Evolutionary conservation across 2,888 invertebrate species (phyloP).

Genomic region (Plagodis pulveraria): DNA sequence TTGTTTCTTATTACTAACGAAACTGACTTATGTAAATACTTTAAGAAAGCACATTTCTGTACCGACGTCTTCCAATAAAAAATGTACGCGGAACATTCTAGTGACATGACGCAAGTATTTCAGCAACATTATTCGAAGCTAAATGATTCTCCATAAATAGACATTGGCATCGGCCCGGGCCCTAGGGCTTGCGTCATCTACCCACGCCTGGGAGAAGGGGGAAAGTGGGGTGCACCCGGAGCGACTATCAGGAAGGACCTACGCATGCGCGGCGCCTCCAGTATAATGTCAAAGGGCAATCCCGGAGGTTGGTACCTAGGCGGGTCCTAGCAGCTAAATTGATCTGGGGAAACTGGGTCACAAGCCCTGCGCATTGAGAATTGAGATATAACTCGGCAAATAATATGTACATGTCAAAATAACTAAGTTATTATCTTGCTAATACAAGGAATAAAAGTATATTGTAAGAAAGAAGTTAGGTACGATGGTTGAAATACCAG

Average conservation of each 20-base stretch:
- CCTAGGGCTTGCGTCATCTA: constrained; percentile 70
- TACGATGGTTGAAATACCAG: no score
- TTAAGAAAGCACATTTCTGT: neutral
- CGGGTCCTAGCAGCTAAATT: constrained; percentile 52
- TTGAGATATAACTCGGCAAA: constrained; percentile 26
- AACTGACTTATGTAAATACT: neutral
- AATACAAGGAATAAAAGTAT: no score
- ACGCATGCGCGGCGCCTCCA: constrained; percentile 64
- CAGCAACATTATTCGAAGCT: constrained; percentile 30
- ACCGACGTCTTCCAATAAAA: constrained; percentile 3
- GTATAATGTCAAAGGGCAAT: constrained; percentile 77
- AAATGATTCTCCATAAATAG: constrained; percentile 65
- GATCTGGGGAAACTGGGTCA: constrained; percentile 55
- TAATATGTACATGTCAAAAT: constrained; percentile 16
- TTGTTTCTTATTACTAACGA: no score
- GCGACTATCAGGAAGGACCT: constrained; percentile 35
- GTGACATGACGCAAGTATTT: constrained; percentile 13
- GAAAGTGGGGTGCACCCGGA: constrained; percentile 23
- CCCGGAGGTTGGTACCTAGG: constrained; percentile 70
- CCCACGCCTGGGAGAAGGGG: constrained; percentile 55
- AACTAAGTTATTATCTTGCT: neutral
- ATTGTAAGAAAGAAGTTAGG: no score
- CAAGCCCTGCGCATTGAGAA: constrained; percentile 32
- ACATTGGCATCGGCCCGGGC: constrained; percentile 50
- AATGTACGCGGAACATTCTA: constrained; percentile 4